phyloP scores from a whole-genome alignment of 2,888 invertebrate genomes.

The Morpho deidamia region DNA sequence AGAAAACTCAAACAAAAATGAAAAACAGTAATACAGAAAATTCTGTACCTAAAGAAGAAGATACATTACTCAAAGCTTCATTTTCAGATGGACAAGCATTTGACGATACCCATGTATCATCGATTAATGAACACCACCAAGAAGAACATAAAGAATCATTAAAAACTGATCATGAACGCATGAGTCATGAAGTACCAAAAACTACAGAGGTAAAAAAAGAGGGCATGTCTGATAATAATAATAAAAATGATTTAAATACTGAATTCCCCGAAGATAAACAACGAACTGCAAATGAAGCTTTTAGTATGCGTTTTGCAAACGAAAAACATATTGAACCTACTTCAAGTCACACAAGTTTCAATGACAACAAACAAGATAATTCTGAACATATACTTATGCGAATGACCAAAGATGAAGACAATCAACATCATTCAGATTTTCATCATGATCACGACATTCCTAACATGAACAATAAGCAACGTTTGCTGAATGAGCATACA shows the following conservation, averaged over 20 bases:
- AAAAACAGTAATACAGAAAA: background rate
- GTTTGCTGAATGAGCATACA: background rate
- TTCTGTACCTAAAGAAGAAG: slow-evolving; percentile 1
- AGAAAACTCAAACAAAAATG: slow-evolving; percentile 2
- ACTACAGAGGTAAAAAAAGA: background rate
- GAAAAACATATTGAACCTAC: background rate
- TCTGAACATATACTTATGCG: slow-evolving; percentile 3
- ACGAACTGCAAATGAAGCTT: background rate
- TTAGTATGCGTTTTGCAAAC: background rate
- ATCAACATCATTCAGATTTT: background rate
- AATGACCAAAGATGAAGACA: slow-evolving; percentile 4
- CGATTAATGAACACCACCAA: background rate
- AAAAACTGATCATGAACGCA: background rate
- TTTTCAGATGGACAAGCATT: background rate
- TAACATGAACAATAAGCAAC: background rate
- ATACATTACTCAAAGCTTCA: background rate
- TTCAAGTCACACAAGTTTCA: background rate
- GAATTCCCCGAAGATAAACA: background rate
- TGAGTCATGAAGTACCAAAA: background rate
- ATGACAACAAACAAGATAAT: background rate
- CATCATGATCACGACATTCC: background rate
- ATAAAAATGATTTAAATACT: background rate
- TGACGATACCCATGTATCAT: background rate
- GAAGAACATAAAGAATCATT: background rate
- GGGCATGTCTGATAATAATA: background rate